Percentiles rank a stretch among this genome's conserved stretches.
Evolutionary conservation across 2,113 vertebrate species (phyloP).

Genomic region (Stegastes partitus): DNA sequence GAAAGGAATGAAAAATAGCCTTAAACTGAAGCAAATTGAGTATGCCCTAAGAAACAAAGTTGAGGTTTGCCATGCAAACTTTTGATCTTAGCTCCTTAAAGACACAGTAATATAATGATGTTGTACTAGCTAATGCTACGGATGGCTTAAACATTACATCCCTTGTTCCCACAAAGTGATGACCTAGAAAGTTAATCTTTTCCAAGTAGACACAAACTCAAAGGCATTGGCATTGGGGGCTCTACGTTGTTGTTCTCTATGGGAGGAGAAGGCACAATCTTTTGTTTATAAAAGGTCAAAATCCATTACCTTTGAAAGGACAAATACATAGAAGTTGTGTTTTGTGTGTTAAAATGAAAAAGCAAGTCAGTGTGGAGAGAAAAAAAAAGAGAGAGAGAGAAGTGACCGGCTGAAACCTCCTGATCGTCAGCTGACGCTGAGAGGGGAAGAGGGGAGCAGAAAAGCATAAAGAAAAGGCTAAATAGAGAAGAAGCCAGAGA

Average conservation of each 20-base stretch:
- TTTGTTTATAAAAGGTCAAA: conserved; percentile 30
- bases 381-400: conserved; percentile 39
- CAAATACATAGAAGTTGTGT: not conserved
- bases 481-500: conserved; percentile 37
- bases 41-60: conserved; percentile 22
- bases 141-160: conserved; percentile 66
- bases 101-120: conserved; percentile 25
- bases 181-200: conserved; percentile 85
- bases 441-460: conserved; percentile 22
- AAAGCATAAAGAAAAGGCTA: conserved; percentile 29
- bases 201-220: conserved; percentile 52
- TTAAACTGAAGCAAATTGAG: conserved; percentile 35
- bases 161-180: conserved; percentile 69
- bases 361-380: conserved; percentile 6
- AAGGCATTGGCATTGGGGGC: conserved; percentile 18
- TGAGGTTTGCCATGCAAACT: conserved; percentile 26
- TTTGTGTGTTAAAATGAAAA: conserved; percentile 20
- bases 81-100: conserved; percentile 47
- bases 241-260: not conserved
- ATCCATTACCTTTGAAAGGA: conserved; percentile 18
- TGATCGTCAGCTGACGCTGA: conserved; percentile 84
- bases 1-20: conserved; percentile 15
- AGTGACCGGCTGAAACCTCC: conserved; percentile 71
- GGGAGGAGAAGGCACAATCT: conserved; percentile 18
- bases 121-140: conserved; percentile 36